Base-by-base conservation (phyloP, 2,888 invertebrate species). In the Oscheius sp. region DNA sequence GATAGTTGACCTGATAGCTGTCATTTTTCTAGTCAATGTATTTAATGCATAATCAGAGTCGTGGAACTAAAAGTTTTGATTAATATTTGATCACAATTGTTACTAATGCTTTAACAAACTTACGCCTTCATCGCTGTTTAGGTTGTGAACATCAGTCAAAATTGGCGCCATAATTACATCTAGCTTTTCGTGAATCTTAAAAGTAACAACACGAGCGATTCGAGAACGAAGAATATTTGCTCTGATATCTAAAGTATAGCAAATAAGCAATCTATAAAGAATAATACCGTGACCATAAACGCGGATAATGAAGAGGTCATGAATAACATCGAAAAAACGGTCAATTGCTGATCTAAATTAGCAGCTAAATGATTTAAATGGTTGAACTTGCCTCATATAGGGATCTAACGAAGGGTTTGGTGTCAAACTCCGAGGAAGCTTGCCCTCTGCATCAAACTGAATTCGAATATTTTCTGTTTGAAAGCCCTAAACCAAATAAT, bases 401-500 rank as follows among this genome's bases (percentile, higher is more conserved):
- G 64, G 64, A 33, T 64, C 64, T 15, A 64, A 50, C 0, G 64
- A 64, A n/a, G 64, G 64, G 23, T 64, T 64, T 4, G 61, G 27
- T 1, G 15, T 42, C 45, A 61, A 20, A 15, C n/a, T 17, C 1
- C 17, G 27, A 3, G 45, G 45, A 17, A 27, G 42, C 3, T 61
- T 45, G 2, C 12, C 45, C 42, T 29, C 37, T 10, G 39, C 25
- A 17, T 61, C 42, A 31, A 64, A 34, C 12, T 33, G 25, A 0
- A 64, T 29, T n/a, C 64, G 64, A 48, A 64, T 64, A n/a, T 64
- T 64, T 12, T 48, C 50, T 31, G 64, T 23, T 37, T 64, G 64
- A 31, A 33, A 64, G 1, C 64, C 55, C 55, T 55, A 20, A 29
- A 53, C 17, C 5, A n/a, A n/a, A n/a, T 6, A 29, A 29, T 20